Evolutionary conservation across 1,140 invertebrate species (phyloP), one percentile per base, ranked within the genome.

Genomic region (Zophobas atratus): DNA sequence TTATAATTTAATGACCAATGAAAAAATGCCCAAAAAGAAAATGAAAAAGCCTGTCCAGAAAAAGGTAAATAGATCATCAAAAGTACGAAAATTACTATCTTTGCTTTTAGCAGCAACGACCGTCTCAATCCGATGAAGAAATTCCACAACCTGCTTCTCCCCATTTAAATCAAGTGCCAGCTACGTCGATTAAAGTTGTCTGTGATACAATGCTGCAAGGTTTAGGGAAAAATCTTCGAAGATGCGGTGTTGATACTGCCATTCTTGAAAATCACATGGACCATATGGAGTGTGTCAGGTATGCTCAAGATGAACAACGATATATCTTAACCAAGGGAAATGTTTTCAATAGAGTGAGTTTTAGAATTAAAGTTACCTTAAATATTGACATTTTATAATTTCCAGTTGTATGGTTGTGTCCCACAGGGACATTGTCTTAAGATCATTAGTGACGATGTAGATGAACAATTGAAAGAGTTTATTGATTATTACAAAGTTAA

Each of bases 171-270:
- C 41, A 56, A 75, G 46, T 72, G 33, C 56, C 79, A 36, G 77
- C 81, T 33, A 60, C 84, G n/a, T 72, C 84, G 74, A 75, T 88
- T 6, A 83, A 83, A 78, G 80, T 90, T n/a, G 87, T 91, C 2
- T 91, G 90, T 81, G 90, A 91, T 84, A 87, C 87, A 1, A 91
- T 88, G 87, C 63, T 92, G 3, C 86, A 87, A 75, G 88, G 88
- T 34, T 80, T 94, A 39, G 90, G 89, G 0, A 89, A 88, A 76
- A 88, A 90, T 78, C 84, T 94, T 36, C 86, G 93, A 49, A 89
- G 89, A 82, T 92, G 90, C 84, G 93, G 93, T 0, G 88, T 93
- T n/a, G 90, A 94, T 84, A 90, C 90, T 1, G 75, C 86, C 8
- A 88, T 91, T 49, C 76, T 92, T 35, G 85, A 89, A 34, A 87